These are phyloP conservation scores for Crenuchus spilurus DNA, from an alignment of 2,797 vertebrate species.

Conservation along the genomic window DNA sequence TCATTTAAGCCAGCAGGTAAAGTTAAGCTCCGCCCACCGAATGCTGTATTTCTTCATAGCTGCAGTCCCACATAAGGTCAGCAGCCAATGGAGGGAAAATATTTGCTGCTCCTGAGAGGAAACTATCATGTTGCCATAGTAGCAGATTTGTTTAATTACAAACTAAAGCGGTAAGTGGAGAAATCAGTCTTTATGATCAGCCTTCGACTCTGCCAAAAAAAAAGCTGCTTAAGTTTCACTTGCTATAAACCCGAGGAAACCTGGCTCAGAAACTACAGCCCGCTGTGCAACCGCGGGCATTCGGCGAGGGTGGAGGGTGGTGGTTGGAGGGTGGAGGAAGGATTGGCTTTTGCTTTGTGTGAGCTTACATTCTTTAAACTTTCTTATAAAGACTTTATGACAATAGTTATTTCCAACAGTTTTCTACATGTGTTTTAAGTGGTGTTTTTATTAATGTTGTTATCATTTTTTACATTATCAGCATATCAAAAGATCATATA, in stretches of 20 bases:
- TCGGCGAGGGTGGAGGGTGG: not conserved
- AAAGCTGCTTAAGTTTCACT: conserved; percentile 36
- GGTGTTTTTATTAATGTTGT: too few relatives aligned
- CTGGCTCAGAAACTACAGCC: not conserved
- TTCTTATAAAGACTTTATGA: not conserved
- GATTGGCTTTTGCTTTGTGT: not conserved
- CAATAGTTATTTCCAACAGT: not conserved
- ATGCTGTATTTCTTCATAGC: too few relatives aligned
- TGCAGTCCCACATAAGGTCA: too few relatives aligned
- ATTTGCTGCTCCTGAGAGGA: conserved; percentile 26
- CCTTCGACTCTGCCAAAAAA: not conserved
- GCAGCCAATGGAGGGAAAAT: conserved; percentile 10
- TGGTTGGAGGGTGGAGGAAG: not conserved
- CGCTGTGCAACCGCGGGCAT: not conserved
- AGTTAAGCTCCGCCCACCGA: too few relatives aligned
- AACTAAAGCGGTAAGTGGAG: conserved; percentile 39
- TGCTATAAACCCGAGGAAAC: conserved; percentile 30
- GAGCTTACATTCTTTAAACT: not conserved
- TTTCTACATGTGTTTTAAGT: too few relatives aligned
- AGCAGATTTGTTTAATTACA: conserved; percentile 46
- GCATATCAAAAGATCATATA: too few relatives aligned
- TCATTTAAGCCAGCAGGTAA: too few relatives aligned
- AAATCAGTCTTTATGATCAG: conserved; percentile 37
- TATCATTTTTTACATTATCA: too few relatives aligned
- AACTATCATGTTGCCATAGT: conserved; percentile 41